A percentile compares a stretch with the other conserved stretches of the same genome.
Evolutionary conservation across 2,888 invertebrate genomes (phyloP).

Genomic region (Philereme transversata): DNA sequence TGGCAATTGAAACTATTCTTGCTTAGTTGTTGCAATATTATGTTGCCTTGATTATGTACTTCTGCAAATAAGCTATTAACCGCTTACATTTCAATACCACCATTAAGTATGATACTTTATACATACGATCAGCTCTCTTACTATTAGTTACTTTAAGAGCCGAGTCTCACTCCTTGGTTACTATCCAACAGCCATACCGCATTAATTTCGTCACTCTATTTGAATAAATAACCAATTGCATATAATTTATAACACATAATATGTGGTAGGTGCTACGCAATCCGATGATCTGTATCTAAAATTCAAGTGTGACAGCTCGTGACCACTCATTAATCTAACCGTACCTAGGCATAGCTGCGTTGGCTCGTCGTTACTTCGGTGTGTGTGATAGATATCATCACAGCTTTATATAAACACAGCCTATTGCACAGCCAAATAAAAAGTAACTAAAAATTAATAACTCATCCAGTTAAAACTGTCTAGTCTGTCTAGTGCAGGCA

Average conservation of each 20-base stretch:
- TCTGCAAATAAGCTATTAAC: too few relatives aligned
- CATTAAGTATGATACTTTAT: too few relatives aligned
- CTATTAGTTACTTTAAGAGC: constrained; percentile 19
- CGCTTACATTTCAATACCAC: too few relatives aligned
- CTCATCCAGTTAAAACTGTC: too few relatives aligned
- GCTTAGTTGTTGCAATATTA: too few relatives aligned
- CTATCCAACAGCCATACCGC: constrained; percentile 66
- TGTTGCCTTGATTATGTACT: too few relatives aligned
- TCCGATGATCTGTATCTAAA: constrained; percentile 59
- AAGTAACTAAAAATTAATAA: too few relatives aligned
- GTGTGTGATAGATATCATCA: constrained; percentile 12
- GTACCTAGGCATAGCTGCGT: constrained; percentile 17
- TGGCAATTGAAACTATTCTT: too few relatives aligned
- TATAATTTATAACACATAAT: constrained; percentile 63
- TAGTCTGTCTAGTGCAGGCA: too few relatives aligned
- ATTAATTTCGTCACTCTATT: constrained; percentile 78
- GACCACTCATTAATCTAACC: constrained; percentile 57
- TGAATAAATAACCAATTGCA: constrained; percentile 77
- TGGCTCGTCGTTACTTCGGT: constrained; percentile 10
- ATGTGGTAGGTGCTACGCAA: constrained; percentile 51
- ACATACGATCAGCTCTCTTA: constrained; percentile 26
- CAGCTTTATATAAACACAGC: background rate
- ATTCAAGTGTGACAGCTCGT: constrained; percentile 55
- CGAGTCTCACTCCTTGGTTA: constrained; percentile 60
- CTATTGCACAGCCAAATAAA: too few relatives aligned